Evolutionary conservation across 2,113 vertebrate genomes (phyloP).

Genomic region (Hemiscyllium ocellatum): DNA sequence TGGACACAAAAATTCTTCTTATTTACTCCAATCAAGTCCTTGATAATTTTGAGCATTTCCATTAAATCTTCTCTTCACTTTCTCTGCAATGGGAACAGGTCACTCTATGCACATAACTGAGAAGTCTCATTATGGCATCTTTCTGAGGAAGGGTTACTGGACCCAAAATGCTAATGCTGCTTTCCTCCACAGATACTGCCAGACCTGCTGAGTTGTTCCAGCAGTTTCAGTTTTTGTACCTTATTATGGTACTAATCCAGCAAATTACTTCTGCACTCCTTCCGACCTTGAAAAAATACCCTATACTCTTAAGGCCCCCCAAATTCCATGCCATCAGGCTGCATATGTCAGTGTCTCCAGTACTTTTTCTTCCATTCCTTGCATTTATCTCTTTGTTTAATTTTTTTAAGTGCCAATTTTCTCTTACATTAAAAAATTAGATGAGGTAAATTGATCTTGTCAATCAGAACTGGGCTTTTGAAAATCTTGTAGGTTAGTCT

Average conservation of each 20-base stretch:
- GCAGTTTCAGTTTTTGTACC: too few species aligned
- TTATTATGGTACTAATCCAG: too few species aligned
- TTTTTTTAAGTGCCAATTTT: background rate
- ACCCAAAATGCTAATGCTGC: too few species aligned
- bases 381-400: background rate
- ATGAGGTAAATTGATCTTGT: background rate
- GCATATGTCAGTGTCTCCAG: background rate
- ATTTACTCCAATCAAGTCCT: background rate
- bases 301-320: background rate
- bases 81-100: background rate
- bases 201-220: too few species aligned
- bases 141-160: too few species aligned
- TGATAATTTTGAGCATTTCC: background rate
- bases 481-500: background rate
- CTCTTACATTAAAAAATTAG: background rate
- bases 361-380: background rate
- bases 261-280: too few species aligned
- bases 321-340: background rate
- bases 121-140: background rate
- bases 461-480: background rate
- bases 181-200: too few species aligned
- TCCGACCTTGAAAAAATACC: background rate
- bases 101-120: background rate
- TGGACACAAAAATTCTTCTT: background rate
- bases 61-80: background rate